phyloP scores from a whole-genome alignment of 2,797 vertebrate species.

The Sebastolobus altivelis region DNA sequence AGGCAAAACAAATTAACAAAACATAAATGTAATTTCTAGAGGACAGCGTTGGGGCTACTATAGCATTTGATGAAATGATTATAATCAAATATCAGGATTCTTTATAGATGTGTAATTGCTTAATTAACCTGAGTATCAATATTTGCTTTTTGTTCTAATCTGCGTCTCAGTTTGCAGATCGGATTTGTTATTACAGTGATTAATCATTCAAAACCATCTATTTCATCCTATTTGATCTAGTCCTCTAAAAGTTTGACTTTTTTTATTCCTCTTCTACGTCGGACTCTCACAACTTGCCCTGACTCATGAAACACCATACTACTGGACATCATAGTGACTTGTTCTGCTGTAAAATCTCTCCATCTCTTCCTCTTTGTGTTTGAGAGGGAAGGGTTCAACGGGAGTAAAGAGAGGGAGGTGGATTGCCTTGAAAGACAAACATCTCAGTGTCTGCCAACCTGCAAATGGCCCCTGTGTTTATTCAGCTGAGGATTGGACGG shows the following conservation, averaged over 20 bases:
- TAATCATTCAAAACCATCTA: conserved; percentile 48
- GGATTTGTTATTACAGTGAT: conserved; percentile 58
- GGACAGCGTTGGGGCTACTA: neutral
- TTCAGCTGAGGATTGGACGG: conserved; percentile 91
- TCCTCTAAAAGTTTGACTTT: conserved; percentile 40
- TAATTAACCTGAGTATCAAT: conserved; percentile 64
- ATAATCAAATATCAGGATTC: conserved; percentile 63
- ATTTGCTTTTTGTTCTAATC: conserved; percentile 64
- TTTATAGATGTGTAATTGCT: conserved; percentile 55
- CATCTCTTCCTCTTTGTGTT: conserved; percentile 62
- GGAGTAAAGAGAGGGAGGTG: conserved; percentile 60
- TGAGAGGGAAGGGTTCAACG: conserved; percentile 57
- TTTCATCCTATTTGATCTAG: conserved; percentile 53
- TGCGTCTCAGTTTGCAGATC: conserved; percentile 48
- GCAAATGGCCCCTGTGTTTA: conserved; percentile 89
- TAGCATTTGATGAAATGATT: conserved; percentile 38
- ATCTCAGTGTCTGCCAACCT: conserved; percentile 84
- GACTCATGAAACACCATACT: conserved; percentile 47
- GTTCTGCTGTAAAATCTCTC: conserved; percentile 46
- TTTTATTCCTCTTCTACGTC: neutral
- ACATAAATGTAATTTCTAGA: conserved; percentile 21
- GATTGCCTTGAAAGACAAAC: conserved; percentile 81
- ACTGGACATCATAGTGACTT: conserved; percentile 30
- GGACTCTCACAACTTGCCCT: neutral
- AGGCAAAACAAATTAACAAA: conserved; percentile 16